Evolutionary conservation across 2,113 vertebrate genomes (phyloP).

Genomic region (Rhizomys pruinosus): DNA sequence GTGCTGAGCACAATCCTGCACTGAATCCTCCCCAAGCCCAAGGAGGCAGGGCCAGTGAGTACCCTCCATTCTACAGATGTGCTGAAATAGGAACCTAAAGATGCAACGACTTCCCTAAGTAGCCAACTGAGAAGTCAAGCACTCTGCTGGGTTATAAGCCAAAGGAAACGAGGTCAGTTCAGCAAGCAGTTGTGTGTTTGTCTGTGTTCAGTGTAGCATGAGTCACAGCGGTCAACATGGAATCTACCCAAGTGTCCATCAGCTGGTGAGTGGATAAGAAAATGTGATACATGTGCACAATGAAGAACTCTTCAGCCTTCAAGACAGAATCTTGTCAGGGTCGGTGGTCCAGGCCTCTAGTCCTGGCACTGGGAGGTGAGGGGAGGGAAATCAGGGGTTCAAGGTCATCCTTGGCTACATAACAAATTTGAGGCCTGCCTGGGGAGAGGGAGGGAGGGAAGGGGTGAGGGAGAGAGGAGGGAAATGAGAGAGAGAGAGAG

Average conservation of each 20-base stretch:
- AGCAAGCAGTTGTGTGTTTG: neutral
- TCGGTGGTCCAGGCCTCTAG: neutral
- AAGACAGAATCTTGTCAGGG: no score
- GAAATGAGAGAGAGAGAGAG: neutral
- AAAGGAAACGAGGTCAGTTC: neutral
- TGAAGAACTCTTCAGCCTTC: no score
- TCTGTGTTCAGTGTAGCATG: neutral
- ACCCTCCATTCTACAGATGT: neutral
- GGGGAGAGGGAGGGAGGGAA: no score
- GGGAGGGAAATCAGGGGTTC: neutral
- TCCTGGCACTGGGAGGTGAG: neutral
- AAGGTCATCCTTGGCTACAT: neutral
- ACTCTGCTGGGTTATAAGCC: neutral
- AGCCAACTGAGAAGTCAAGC: neutral
- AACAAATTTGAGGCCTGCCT: neutral
- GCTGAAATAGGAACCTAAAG: fast-evolving
- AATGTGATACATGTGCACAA: neutral
- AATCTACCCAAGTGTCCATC: neutral
- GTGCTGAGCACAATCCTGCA: neutral
- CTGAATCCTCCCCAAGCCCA: neutral
- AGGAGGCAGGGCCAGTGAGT: fast-evolving
- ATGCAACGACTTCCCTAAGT: neutral
- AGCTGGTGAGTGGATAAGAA: neutral
- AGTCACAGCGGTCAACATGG: neutral
- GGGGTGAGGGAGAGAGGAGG: fast-evolving